These are phyloP conservation scores for Tachypleus tridentatus DNA, from an alignment of 1,140 invertebrate species.

Conservation along the genomic window DNA sequence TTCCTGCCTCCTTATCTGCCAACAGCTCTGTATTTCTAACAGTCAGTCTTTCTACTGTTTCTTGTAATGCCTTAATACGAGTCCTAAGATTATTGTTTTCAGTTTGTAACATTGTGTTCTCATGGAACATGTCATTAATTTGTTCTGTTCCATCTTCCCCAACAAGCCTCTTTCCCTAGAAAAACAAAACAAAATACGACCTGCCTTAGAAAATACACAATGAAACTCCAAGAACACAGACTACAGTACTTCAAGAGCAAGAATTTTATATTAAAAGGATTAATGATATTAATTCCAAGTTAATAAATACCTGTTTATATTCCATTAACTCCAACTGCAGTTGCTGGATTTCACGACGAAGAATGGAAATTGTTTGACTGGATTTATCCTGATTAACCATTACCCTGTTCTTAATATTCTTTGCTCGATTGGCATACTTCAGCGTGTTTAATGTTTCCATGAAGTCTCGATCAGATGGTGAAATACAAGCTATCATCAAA, in stretches of 20 bases:
- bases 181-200: background rate
- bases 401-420: slow-evolving; percentile 96
- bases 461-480: slow-evolving; percentile 94
- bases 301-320: slow-evolving; percentile 60
- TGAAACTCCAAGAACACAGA: too few relatives aligned
- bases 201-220: too few relatives aligned
- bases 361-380: slow-evolving; percentile 74
- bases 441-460: slow-evolving; percentile 97
- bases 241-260: too few relatives aligned
- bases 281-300: too few relatives aligned
- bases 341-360: slow-evolving; percentile 75
- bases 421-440: slow-evolving; percentile 93
- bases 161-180: slow-evolving; percentile 57
- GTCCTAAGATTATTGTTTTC: slow-evolving; percentile 77
- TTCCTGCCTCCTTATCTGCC: slow-evolving; percentile 58
- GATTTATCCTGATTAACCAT: slow-evolving; percentile 91
- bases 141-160: slow-evolving; percentile 71
- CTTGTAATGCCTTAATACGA: slow-evolving; percentile 81
- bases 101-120: slow-evolving; percentile 83
- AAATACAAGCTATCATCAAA: slow-evolving; percentile 97
- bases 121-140: slow-evolving; percentile 88
- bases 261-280: too few relatives aligned
- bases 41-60: slow-evolving; percentile 81
- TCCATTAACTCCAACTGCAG: slow-evolving; percentile 84
- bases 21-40: slow-evolving; percentile 62